phyloP scores from a whole-genome alignment of 2,797 vertebrate genomes.

The Phalloptychus januarius region DNA sequence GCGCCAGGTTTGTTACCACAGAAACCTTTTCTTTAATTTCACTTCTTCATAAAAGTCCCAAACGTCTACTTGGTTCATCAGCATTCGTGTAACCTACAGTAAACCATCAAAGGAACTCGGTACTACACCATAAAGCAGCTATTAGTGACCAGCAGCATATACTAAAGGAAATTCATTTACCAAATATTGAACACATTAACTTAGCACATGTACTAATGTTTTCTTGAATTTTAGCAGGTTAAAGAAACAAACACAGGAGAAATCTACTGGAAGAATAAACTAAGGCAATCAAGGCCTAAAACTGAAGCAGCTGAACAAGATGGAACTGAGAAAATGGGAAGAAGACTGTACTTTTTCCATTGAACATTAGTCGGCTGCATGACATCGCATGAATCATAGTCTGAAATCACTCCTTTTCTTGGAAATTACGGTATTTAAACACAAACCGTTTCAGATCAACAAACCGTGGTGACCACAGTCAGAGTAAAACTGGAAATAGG shows the following conservation, averaged over 20 bases:
- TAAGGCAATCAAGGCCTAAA: slow-evolving; percentile 10
- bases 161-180: neutral
- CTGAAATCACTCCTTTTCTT: slow-evolving; percentile 17
- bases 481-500: neutral
- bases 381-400: slow-evolving; percentile 11
- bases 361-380: neutral
- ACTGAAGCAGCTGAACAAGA: slow-evolving; percentile 23
- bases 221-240: neutral
- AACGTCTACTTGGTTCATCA: neutral
- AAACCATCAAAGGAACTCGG: neutral
- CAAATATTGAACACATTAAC: neutral
- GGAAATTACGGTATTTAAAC: neutral
- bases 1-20: neutral
- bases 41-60: neutral
- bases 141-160: neutral
- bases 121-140: neutral
- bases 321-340: slow-evolving; percentile 7
- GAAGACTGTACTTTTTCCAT: neutral
- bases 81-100: neutral
- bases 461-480: neutral
- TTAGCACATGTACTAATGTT: neutral
- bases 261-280: slow-evolving; percentile 33
- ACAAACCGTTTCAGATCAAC: slow-evolving; percentile 3
- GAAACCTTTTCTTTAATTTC: neutral
- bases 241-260: slow-evolving; percentile 11